phyloP scores from a whole-genome alignment of 2,797 vertebrate genomes.

The Chaunax sp. region DNA sequence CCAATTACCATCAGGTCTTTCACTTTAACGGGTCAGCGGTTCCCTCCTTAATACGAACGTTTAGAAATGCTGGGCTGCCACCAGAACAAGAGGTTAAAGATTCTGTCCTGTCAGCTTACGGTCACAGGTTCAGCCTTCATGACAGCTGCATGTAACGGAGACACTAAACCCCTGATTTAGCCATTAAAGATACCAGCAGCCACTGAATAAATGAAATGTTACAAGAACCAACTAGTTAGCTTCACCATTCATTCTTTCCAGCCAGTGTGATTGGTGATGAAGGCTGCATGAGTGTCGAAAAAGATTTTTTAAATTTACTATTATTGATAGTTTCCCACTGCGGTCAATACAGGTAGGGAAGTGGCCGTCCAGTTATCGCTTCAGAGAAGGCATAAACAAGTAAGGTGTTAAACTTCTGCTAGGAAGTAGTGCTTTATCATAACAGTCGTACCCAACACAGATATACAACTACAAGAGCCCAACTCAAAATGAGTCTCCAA shows the following conservation, averaged over 20 bases:
- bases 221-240: background rate
- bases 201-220: background rate
- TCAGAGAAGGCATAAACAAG: slow-evolving; percentile 4
- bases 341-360: no score
- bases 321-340: slow-evolving; percentile 9
- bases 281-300: no score
- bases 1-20: slow-evolving; percentile 55
- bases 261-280: no score
- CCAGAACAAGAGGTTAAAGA: slow-evolving; percentile 42
- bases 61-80: slow-evolving; percentile 33
- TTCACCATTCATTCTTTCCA: no score
- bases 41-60: slow-evolving; percentile 13
- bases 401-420: slow-evolving; percentile 20
- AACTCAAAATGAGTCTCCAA: slow-evolving; percentile 21
- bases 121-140: slow-evolving; percentile 24
- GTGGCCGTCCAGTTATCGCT: background rate
- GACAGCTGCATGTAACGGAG: slow-evolving; percentile 24
- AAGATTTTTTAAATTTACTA: no score
- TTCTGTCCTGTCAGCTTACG: slow-evolving; percentile 31
- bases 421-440: slow-evolving; percentile 16
- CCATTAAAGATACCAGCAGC: background rate
- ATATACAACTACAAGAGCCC: slow-evolving; percentile 18
- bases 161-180: slow-evolving; percentile 10
- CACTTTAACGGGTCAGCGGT: slow-evolving; percentile 29
- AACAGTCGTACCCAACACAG: slow-evolving; percentile 9